Evolutionary conservation across 2,113 vertebrate species (phyloP), one percentile per base, ranked within the genome.

Genomic region (Aphelocoma coerulescens): DNA sequence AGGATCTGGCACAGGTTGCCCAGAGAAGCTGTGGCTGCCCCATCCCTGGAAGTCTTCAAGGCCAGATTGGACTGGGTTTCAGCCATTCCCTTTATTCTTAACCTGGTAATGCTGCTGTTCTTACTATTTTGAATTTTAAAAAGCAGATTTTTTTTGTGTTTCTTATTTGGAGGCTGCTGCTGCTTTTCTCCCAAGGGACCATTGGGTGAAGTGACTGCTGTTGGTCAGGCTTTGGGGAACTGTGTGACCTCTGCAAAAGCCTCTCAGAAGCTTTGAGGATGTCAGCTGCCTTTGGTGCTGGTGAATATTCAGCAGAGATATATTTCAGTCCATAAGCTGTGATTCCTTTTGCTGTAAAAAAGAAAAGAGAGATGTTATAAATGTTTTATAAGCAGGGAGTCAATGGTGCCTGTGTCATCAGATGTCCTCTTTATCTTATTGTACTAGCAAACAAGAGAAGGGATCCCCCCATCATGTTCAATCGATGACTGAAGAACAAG

Each of bases 401-500:
- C 19, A n/a, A 3, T 65, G 63, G 72, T 86, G 72, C 51, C 68
- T 41, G 55, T 88, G 79, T 88, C 78, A 61, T 81, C 52, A 71
- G 35, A 63, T 65, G 72, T 94, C 39, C 44, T 77, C 63, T 94
- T 93, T 82, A 80, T 74, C 74, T 93, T 84, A 57, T 15, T 95
- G 82, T 75, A 80, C 32, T 88, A 63, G 39, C 68, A 93, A 90
- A 75, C 46, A 89, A 44, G 63, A 89, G 82, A 65, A 90, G 82
- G 78, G 72, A 86, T 93, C 23, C 44, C 78, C 62, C 68, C 91
- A 58, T 90, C 61, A 41, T 24, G 17, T 88, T 67, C 7, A 4
- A 30, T 69, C 2, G 57, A 93, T 96, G 96, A 93, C 32, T 88
- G 95, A 96, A 83, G 88, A 95, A 63, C 88, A 96, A 93, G 92